Evolutionary conservation across 2,797 vertebrate genomes (phyloP).

Genomic region (Dromococcyx pavoninus): DNA sequence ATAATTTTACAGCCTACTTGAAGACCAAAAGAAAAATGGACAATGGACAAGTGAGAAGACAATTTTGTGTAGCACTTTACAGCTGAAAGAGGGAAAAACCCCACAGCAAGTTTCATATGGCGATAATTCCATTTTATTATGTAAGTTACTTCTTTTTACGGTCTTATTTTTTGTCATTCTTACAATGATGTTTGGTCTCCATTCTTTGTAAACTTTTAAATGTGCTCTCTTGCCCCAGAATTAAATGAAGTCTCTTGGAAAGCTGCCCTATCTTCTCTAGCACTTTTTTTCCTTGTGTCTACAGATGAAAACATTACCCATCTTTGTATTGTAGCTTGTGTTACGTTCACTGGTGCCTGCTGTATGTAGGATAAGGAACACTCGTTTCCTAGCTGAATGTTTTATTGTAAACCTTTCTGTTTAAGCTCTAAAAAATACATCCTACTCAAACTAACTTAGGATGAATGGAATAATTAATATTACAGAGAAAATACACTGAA

Average conservation of each 20-base stretch:
- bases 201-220: not conserved
- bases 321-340: slow-evolving; percentile 77
- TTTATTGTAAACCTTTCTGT: slow-evolving; percentile 56
- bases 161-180: not conserved
- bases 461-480: slow-evolving; percentile 71
- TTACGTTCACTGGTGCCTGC: slow-evolving; percentile 77
- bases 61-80: not conserved
- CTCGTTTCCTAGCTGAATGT: slow-evolving; percentile 63
- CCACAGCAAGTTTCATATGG: not conserved
- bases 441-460: slow-evolving; percentile 54
- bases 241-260: slow-evolving; percentile 53
- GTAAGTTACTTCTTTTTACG: not conserved
- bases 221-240: not conserved
- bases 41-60: slow-evolving; percentile 14
- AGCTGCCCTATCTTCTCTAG: slow-evolving; percentile 74
- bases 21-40: slow-evolving; percentile 55
- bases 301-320: slow-evolving; percentile 43
- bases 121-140: not conserved
- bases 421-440: slow-evolving; percentile 62
- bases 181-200: not conserved
- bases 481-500: slow-evolving; percentile 67
- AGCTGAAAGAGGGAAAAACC: not conserved
- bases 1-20: slow-evolving; percentile 72
- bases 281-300: slow-evolving; percentile 73
- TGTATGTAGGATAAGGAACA: slow-evolving; percentile 76